Conservation (phyloP, 1,140 invertebrate genomes). For the Euura lappo region DNA sequence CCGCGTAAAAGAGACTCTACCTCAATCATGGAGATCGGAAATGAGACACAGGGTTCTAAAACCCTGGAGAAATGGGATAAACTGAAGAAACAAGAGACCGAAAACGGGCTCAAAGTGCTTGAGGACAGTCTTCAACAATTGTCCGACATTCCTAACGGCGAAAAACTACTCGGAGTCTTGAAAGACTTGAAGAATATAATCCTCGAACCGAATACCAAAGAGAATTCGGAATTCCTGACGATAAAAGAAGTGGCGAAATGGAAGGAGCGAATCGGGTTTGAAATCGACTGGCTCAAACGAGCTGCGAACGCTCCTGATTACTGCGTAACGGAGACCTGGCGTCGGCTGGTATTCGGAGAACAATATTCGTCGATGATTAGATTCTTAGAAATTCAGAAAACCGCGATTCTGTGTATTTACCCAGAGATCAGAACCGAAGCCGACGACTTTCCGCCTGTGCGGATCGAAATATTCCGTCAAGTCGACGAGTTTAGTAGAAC, state of each 20-base stretch:
- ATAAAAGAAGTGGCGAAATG: slow-evolving; percentile 36
- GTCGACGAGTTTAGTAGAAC: slow-evolving; percentile 48
- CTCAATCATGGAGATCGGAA: background rate
- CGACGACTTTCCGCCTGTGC: slow-evolving; percentile 22
- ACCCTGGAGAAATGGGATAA: slow-evolving; percentile 8
- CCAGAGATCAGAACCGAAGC: slow-evolving; percentile 47
- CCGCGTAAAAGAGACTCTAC: slow-evolving; percentile 15
- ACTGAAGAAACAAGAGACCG: background rate
- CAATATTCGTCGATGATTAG: slow-evolving; percentile 37
- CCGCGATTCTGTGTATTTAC: slow-evolving; percentile 45
- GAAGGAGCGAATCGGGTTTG: slow-evolving; percentile 46
- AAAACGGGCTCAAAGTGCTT: slow-evolving; percentile 8
- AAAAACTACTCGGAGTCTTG: background rate
- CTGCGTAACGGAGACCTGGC: slow-evolving; percentile 29
- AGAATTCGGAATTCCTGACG: slow-evolving; percentile 17
- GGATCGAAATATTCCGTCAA: slow-evolving; percentile 41
- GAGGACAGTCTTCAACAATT: slow-evolving; percentile 5
- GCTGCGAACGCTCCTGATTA: slow-evolving; percentile 22
- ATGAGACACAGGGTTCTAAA: slow-evolving; percentile 4
- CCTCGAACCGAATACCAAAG: background rate
- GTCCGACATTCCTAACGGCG: background rate
- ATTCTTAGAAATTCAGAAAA: slow-evolving; percentile 47
- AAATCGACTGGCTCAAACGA: slow-evolving; percentile 40
- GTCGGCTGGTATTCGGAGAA: slow-evolving; percentile 32
- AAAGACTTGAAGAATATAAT: slow-evolving; percentile 10